These are phyloP conservation scores for Spea hammondii DNA, from an alignment of 2,797 vertebrate species.

Conservation along the genomic window DNA sequence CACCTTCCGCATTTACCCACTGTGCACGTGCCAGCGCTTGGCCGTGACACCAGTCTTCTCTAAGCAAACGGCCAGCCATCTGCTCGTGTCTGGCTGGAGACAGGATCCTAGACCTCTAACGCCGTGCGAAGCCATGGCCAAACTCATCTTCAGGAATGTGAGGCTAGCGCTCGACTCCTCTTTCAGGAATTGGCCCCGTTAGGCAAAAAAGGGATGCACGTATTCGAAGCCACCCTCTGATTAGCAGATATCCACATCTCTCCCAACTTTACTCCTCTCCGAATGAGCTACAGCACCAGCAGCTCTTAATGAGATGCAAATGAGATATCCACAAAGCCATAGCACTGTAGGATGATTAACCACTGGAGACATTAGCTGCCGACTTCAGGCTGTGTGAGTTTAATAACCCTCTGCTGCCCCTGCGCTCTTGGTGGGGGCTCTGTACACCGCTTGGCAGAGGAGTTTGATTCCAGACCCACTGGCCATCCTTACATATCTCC, in stretches of 20 bases:
- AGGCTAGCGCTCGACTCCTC: constrained; percentile 18
- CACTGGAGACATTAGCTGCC: constrained; percentile 91
- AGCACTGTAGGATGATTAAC: constrained; percentile 99
- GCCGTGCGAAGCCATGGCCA: constrained; percentile 29
- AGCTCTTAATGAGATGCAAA: constrained; percentile 98
- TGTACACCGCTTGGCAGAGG: constrained; percentile 72
- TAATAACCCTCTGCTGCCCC: constrained; percentile 72
- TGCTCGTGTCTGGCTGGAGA: background rate
- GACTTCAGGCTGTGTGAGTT: constrained; percentile 68
- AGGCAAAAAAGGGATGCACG: background rate
- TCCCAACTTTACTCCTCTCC: constrained; percentile 68
- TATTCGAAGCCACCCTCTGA: constrained; percentile 27
- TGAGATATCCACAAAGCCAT: constrained; percentile 99
- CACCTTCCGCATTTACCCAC: constrained; percentile 25
- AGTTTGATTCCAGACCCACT: constrained; percentile 64
- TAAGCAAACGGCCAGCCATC: constrained; percentile 21
- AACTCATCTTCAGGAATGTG: constrained; percentile 25
- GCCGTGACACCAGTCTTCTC: background rate
- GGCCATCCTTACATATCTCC: constrained; percentile 71
- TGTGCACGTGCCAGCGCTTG: background rate
- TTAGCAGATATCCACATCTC: constrained; percentile 43
- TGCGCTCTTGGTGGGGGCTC: constrained; percentile 65
- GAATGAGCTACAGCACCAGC: constrained; percentile 65
- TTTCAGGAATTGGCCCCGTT: background rate
- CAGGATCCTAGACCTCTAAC: constrained; percentile 19